Base-by-base conservation (phyloP, 2,888 invertebrate species). In the Serripes groenlandicus region DNA sequence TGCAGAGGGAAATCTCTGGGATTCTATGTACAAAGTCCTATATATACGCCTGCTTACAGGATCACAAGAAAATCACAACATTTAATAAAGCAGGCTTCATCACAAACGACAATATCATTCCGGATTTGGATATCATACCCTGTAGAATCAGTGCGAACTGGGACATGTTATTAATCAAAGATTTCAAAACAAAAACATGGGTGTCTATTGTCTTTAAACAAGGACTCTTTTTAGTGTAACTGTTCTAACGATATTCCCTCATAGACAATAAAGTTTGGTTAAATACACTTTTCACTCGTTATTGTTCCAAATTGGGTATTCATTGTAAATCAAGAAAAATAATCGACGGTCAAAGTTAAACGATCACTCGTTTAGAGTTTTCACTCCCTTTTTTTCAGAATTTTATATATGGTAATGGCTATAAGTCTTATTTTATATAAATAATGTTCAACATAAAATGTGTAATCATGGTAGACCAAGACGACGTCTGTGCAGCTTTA, bases 151-250 rank as follows among this genome's bases (percentile, higher is more conserved):
- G 83, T 64, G 86, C 83, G 1, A 75, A 78, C 58, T 81, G 83
- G 83, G 86, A 86, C 60, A 73, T 72, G 21, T 15, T 86, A 58
- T 35, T 86, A 23, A 80, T 86, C 5, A 86, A 83, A 56, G 83
- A 86, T 52, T 86, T 83, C 42, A 83, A 83, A 71, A 75, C 81
- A 3, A 86, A 83, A 60, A 66, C 75, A 0, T 86, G 86, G 86
- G 60, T 73, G 3, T 71, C 83, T 3, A 62, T 83, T 28, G 68
- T 73, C 3, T 86, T 83, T 42, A 80, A 86, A 73, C 77, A 83
- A 54, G 86, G 86, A 2, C 62, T 86, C 9, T 86, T 86, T 72
- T 58, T 83, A 3, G 56, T 85, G 23, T 49, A 49, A 49, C 2
- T 3, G 21, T 21, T 49, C 18, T 5, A 49, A 5, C 18, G 49